Base-by-base conservation (phyloP, 1,140 invertebrate genomes). In the Heliothis virescens region DNA sequence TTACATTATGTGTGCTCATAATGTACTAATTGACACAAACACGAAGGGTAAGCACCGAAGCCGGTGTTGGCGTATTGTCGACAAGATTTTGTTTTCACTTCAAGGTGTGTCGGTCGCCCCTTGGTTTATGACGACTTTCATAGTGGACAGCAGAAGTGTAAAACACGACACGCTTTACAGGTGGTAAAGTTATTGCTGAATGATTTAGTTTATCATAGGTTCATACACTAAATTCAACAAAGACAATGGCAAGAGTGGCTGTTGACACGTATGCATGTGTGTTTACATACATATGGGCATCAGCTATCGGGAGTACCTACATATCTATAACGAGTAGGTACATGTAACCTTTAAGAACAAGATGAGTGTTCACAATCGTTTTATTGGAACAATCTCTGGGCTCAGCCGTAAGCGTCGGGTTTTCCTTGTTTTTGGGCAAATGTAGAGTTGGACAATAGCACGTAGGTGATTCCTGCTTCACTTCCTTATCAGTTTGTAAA, bases 1-100 rank as follows among this genome's bases (percentile, higher is more conserved):
- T 76, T 52, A 76, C 74, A 76, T 63, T 63, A 76, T 29, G 18
- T 21, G n/a, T 47, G 29, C 71, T 73, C 18, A 47, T 73, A 48
- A 73, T 57, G 59, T 59, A 18, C 71, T 21, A 73, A 73, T 41
- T 73, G 29, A 41, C 69, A 41, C 12, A 73, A 73, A 71, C 59
- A 57, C 52, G 34, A 47, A 47, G 26, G 62, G 16, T 72, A 55
- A 4, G n/a, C 59, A 59, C 34, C 21, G 59, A 12, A 34, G 50
- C 52, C 52, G 12, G n/a, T n/a, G 52, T 57, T 73, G 53, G 52
- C 69, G 63, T 67, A 41, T 67, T 48, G 11, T 12, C 71, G 34
- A 13, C 34, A 59, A 59, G 34, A 73, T 59, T 55, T 13, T 12
- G 15, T 73, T 52, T 26, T 52, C 16, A 21, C 21, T 4, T 73